Percentiles rank a stretch among this genome's conserved stretches.
These are phyloP conservation scores for Galerucella calmariensis DNA, from an alignment of 2,888 invertebrate genomes.

Conservation along the genomic window DNA sequence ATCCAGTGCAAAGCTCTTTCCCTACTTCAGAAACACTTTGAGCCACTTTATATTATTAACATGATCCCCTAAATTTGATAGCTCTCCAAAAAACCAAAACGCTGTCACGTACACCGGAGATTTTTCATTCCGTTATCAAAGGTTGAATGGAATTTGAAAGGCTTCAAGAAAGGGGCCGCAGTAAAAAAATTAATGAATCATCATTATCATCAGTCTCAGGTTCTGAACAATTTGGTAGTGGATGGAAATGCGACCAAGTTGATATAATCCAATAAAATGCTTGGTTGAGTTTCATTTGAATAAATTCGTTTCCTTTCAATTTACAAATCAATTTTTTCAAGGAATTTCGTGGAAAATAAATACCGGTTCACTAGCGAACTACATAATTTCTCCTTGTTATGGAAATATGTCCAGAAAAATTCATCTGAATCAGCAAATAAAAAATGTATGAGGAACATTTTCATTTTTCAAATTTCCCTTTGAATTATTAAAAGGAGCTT, in stretches of 20 bases:
- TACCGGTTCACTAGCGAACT: not conserved
- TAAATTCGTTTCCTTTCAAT: not conserved
- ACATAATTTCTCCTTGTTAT: too few relatives aligned
- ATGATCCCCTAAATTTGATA: not conserved
- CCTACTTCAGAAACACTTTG: not conserved
- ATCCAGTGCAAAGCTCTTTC: not conserved
- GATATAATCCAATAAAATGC: not conserved
- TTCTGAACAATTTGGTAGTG: not conserved
- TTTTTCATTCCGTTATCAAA: not conserved
- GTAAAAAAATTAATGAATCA: too few relatives aligned
- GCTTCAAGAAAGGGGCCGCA: not conserved
- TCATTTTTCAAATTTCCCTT: not conserved
- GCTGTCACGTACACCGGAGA: not conserved
- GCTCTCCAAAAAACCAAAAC: not conserved
- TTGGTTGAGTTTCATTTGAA: not conserved
- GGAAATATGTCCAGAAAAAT: too few relatives aligned
- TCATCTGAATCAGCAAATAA: too few relatives aligned
- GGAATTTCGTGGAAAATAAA: not conserved
- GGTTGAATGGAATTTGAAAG: not conserved
- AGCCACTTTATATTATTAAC: not conserved
- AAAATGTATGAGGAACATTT: too few relatives aligned
- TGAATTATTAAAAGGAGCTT: not conserved
- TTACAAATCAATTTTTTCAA: not conserved
- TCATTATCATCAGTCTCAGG: constrained; percentile 4
- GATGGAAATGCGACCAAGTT: not conserved